Evolutionary conservation across 2,888 invertebrate genomes (phyloP), one percentile per base, ranked within the genome.

Genomic region (Chaetogeoica ovagalla): DNA sequence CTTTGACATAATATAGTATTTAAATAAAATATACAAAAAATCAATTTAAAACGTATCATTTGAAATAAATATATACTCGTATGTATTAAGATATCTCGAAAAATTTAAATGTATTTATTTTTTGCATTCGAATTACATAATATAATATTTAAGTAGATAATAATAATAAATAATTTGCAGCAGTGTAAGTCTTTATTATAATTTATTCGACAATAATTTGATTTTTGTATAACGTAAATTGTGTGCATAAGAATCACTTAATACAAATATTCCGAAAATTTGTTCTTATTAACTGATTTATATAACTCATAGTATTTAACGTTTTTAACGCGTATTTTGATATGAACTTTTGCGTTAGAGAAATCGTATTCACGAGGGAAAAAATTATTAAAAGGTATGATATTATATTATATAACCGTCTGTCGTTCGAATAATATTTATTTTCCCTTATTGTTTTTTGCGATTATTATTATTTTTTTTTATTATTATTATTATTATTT

Each of bases 341-440:
- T 23, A 9, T 66, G 66, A 75, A 65, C 57, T 30, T 23, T 66
- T 57, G 57, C 19, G n/a, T 66, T 66, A 57, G 57, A 66, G 66
- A 75, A 52, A 73, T 48, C 11, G 48, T 13, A 15, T 66, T 66
- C 39, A 59, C 57, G 57, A 57, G 57, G 75, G 57, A 75, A 52
- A n/a, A 30, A 73, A 52, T 75, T n/a, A 48, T 65, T 75, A 23
- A 75, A 75, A 75, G 75, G 75, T 75, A 75, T 74, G 74, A 62
- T 73, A 73, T 63, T n/a, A 60, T 60, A 19, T 19, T 43, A 39
- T 39, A 72, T 73, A 48, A 48, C 48, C 15, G 52, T 17, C 60
- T 73, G 7, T 72, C 17, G 37, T 15, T 52, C 73, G 21, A 55
- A 73, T 55, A 39, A 74, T 65, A 65, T 74, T 74, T 4, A 74